Base-by-base conservation (phyloP, 2,797 vertebrate genomes). In the Loris lydekkerianus region DNA sequence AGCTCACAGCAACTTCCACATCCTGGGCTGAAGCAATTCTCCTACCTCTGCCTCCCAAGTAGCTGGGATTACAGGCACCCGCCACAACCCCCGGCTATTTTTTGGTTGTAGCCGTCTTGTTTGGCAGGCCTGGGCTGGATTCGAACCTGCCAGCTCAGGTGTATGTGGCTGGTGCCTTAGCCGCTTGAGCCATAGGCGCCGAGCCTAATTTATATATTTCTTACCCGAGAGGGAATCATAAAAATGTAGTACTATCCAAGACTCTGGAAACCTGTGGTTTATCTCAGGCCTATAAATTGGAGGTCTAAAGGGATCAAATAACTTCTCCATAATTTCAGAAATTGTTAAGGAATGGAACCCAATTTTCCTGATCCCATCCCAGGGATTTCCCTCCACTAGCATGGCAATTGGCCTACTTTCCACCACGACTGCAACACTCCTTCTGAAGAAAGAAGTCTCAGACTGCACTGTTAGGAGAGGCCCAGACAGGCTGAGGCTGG, bases 151-250 rank as follows among this genome's bases (percentile, higher is more conserved):
- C 43, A 46, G 7, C 43, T 46, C 9, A 46, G 43, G 43, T 46
- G 43, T 46, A 46, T 10, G 43, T 43, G 43, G 4, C 43, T 43
- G 43, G 43, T 10, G 43, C 43, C 43, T 46, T 46, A 46, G 43
- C 43, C 43, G 6, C 6, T 46, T 46, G 43, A 46, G 43, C 43
- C 43, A 46, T 7, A 46, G 43, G 43, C 43, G 43, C 43, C 7
- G 43, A 46, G 43, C 43, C 43, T 20, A 91, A 92, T 86, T 75
- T 91, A 81, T 49, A 17, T 76, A 20, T 31, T 94, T 92, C 67
- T 83, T 80, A 63, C 20, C 31, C 85, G 29, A 63, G 43, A 95
- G 88, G 88, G 81, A 92, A 76, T 70, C 34, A 34, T 25, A 91
- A 65, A 81, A 87, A 81, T 91, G 89, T 56, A 87, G 86, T 34